Evolutionary conservation across 2,888 invertebrate genomes (phyloP), one percentile per base, ranked within the genome.

Genomic region (Nipponacmea schrenckii): DNA sequence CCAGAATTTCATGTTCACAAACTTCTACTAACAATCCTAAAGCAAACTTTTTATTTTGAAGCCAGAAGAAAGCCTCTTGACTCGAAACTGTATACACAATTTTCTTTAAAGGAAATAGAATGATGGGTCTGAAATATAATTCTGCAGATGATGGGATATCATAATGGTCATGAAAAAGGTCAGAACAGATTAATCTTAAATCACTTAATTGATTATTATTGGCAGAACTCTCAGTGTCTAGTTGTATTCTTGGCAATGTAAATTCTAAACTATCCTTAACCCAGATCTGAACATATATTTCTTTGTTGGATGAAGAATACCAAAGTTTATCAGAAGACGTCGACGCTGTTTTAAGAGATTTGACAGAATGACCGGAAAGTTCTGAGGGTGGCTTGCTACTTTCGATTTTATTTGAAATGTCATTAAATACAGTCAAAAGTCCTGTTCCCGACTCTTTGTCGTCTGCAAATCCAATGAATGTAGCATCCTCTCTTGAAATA

Each of bases 11-110:
- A 67, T 80, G 79, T 46, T 76, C 66, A 26, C 80, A 76, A 1
- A 85, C 80, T 68, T 80, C 79, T 14, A 73, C 62, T n/a, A 84
- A 64, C 27, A 86, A 74, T 15, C 81, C 80, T n/a, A 72, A 68
- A 64, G 79, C 79, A 67, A 85, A 86, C 8, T 81, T 80, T n/a
- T 77, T 77, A 27, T 79, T 78, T 64, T 79, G 79, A n/a, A 84
- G 68, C 82, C 83, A 84, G 8, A 77, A 72, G 74, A 82, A 85
- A 1, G 83, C 77, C n/a, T 82, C 77, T 17, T 70, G 71, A 71
- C 81, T 78, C 27, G 80, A 78, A 0, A 83, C 82, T 44, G 80
- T 81, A 62, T 85, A 76, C 1, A 84, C 79, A 45, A 84, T 77
- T 73, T 79, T 83, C 46, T 75, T 76, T 8, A 86, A 73, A 1